A percentile compares a stretch with the other conserved stretches of the same genome.
Conservation (phyloP, 2,113 vertebrate species). For the Leucoraja erinaceus region DNA sequence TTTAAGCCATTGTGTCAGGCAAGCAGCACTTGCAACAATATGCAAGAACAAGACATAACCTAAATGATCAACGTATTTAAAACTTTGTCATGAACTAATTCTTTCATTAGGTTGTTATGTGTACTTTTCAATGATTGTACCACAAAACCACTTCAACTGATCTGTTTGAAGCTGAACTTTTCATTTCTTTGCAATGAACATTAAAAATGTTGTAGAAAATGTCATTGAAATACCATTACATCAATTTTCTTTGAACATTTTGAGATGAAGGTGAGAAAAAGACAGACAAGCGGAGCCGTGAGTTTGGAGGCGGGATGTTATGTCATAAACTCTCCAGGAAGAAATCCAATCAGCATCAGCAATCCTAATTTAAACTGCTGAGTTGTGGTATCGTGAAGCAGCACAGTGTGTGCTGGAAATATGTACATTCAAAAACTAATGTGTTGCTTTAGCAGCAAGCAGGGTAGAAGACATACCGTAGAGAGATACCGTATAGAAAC, state of each 20-base stretch:
- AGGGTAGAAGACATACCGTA: neutral
- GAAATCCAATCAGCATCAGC: neutral
- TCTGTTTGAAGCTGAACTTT: neutral
- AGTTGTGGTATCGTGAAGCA: neutral
- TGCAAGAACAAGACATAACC: too few species aligned
- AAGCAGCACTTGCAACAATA: too few species aligned
- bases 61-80: too few species aligned
- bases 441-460: neutral
- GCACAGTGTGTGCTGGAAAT: neutral
- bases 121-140: too few species aligned
- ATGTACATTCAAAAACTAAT: neutral
- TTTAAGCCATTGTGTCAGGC: too few species aligned
- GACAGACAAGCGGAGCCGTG: neutral
- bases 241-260: neutral
- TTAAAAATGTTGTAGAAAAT: neutral
- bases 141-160: too few species aligned
- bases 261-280: neutral
- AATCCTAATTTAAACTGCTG: neutral
- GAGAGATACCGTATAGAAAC: too few species aligned
- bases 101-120: too few species aligned
- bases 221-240: neutral
- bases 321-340: neutral
- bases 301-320: neutral
- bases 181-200: neutral
- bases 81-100: too few species aligned